Base-by-base conservation (phyloP, 2,797 vertebrate species). In the Syngnathus rostellatus region DNA sequence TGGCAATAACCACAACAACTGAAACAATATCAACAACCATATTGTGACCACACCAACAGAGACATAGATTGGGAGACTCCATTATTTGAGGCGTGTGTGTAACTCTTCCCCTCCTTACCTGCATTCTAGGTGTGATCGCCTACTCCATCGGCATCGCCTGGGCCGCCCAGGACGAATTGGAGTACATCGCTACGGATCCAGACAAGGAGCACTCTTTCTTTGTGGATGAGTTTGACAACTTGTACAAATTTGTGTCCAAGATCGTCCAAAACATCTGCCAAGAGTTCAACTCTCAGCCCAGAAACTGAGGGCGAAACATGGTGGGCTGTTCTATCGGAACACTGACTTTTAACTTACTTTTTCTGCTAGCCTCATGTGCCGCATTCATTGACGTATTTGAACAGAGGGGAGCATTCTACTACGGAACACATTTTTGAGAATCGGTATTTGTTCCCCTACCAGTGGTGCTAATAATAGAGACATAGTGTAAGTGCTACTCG, bases 241-340 rank as follows among this genome's bases (percentile, higher is more conserved):
- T 99, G 63, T 93, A 97, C 86, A 91, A 86, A 71, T 91, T 89
- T 2, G 95, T 98, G 23, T 83, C 94, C 62, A 94, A 89, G 80
- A 93, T 99, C 78, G 93, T 98, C 78, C 86, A 92, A 89, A 99
- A 98, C 85, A 98, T 99, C 86, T 99, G 97, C 84, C 92, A 92
- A 73, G 97, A 99, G 82, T 99, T 98, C 88, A 99, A 99, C 86
- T 95, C 95, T 12, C 97, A 95, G 86, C 97, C 97, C 57, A 91
- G 94, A 75, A 98, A 99, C 88, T 99, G 89, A 96, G 45, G 70
- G 31, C 2, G 11, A 2, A 8, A 37, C 14, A 57, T 25, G 48
- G 11, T 8, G 54, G 66, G 59, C 60, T 17, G 66, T 73, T 38
- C 65, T 55, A 38, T 72, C 69, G 67, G 71, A 74, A 73, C 65